Evolutionary conservation across 2,113 vertebrate species (phyloP).

Genomic region (Phrynocephalus versicolor): DNA sequence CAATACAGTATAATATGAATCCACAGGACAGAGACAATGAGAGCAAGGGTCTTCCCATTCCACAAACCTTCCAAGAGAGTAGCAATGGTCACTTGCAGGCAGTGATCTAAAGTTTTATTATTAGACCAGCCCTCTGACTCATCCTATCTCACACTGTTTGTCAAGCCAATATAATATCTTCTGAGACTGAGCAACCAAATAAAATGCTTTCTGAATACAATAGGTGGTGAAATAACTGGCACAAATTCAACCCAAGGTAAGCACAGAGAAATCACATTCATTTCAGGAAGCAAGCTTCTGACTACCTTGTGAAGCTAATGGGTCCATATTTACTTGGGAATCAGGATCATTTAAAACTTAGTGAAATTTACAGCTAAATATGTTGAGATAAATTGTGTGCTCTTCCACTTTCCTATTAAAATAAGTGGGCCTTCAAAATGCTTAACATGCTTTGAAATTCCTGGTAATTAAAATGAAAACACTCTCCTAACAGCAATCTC

Average conservation of each 20-base stretch:
- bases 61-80: background rate
- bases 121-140: background rate
- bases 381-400: background rate
- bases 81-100: background rate
- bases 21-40: background rate
- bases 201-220: background rate
- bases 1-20: background rate
- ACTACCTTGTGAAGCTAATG: too few species aligned
- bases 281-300: background rate
- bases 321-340: background rate
- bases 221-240: background rate
- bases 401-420: background rate
- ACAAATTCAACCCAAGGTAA: background rate
- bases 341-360: background rate
- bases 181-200: background rate
- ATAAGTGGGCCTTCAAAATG: background rate
- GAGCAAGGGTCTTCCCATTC: background rate
- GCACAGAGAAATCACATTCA: background rate
- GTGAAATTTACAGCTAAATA: background rate
- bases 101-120: background rate
- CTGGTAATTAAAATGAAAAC: conserved; percentile 4
- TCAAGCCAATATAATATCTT: background rate
- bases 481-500: background rate
- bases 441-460: background rate
- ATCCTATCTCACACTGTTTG: background rate